These are phyloP conservation scores for Fringilla coelebs DNA, from an alignment of 2,797 vertebrate species.

Conservation along the genomic window DNA sequence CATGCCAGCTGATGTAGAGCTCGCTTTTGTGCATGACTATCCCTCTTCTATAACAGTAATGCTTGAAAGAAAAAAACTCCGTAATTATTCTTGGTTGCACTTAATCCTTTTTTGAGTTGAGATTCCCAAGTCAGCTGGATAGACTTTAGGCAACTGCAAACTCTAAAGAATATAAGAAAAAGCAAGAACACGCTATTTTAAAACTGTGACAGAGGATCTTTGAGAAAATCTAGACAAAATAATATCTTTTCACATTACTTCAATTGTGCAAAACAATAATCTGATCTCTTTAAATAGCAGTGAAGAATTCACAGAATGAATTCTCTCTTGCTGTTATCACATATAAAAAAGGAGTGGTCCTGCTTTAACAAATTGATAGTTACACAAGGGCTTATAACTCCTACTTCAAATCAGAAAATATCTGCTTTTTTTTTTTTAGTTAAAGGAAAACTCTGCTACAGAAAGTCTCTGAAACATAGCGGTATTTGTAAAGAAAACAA, in stretches of 20 bases:
- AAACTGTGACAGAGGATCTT: background rate
- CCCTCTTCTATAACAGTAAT: background rate
- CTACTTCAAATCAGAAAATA: background rate
- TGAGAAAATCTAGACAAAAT: background rate
- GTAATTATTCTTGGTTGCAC: background rate
- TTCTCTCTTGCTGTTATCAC: background rate
- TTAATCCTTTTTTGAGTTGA: background rate
- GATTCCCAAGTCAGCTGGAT: background rate
- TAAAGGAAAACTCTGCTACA: background rate
- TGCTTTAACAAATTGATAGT: background rate
- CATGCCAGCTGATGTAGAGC: rapidly evolving
- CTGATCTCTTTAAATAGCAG: background rate
- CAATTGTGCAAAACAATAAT: background rate
- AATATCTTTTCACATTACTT: background rate
- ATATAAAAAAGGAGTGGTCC: background rate
- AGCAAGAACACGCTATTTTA: background rate
- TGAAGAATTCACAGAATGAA: background rate
- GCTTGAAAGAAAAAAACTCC: background rate
- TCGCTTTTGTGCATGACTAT: background rate
- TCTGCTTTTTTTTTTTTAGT: background rate
- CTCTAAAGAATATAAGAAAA: background rate
- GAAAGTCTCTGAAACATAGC: background rate
- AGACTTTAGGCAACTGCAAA: background rate
- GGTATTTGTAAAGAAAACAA: background rate
- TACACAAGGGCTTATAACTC: background rate